A percentile compares a stretch with the other conserved stretches of the same genome.
Conservation (phyloP, 2,888 invertebrate genomes). For the Pherbina coryleti region DNA sequence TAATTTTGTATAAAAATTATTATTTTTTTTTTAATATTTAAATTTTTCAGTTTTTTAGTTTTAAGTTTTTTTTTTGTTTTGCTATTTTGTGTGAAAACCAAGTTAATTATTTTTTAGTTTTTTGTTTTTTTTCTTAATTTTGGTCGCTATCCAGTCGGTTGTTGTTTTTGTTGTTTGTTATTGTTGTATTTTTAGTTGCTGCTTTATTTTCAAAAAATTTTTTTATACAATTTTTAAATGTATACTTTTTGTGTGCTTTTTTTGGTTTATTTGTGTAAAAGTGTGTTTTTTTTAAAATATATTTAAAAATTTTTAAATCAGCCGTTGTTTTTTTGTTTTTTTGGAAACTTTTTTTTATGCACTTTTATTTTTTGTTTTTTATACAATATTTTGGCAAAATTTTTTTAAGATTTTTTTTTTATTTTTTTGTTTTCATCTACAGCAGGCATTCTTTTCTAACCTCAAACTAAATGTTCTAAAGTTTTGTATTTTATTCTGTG, state of each 20-base stretch:
- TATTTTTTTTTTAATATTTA: constrained; percentile 15
- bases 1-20: constrained; percentile 37
- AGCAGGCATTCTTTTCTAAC: constrained; percentile 35
- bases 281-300: constrained; percentile 34
- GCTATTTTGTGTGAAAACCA: constrained; percentile 63
- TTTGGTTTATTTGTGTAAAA: constrained; percentile 32
- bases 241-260: constrained; percentile 35
- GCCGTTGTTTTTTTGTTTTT: constrained; percentile 18
- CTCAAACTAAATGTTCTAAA: constrained; percentile 28
- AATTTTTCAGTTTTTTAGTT: constrained; percentile 1
- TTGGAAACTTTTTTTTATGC: constrained; percentile 44
- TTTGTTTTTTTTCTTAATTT: constrained; percentile 56
- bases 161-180: constrained; percentile 35
- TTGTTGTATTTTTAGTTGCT: constrained; percentile 35
- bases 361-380: constrained; percentile 52
- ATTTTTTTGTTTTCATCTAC: constrained; percentile 36
- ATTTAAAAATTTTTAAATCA: constrained; percentile 45
- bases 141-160: constrained; percentile 67
- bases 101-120: constrained; percentile 38
- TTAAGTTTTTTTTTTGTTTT: constrained; percentile 49
- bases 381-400: constrained; percentile 58
- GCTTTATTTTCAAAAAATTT: constrained; percentile 28
- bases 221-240: constrained; percentile 40
- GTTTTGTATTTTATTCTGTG: constrained; percentile 45
- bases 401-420: constrained; percentile 47